Percentiles rank a stretch among this genome's conserved stretches.
phyloP scores from a whole-genome alignment of 2,888 invertebrate genomes.

The Ceraclea dissimilis region DNA sequence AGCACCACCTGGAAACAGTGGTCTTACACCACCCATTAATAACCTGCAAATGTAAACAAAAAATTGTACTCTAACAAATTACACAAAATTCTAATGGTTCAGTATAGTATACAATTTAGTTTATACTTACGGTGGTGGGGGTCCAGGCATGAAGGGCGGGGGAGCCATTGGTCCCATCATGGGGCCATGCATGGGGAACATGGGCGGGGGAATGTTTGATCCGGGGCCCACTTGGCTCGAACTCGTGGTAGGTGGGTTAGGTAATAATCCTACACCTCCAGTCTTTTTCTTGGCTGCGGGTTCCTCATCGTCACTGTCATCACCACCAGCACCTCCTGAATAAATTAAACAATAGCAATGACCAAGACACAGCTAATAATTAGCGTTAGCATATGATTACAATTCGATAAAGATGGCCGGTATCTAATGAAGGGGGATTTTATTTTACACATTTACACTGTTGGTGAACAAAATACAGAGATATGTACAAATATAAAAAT shows the following conservation, averaged over 20 bases:
- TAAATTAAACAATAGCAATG: neutral
- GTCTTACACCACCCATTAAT: slow-evolving; percentile 56
- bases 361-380: neutral
- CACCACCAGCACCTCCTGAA: slow-evolving; percentile 40
- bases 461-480: too few species aligned
- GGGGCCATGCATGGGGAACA: slow-evolving; percentile 61
- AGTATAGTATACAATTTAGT: too few species aligned
- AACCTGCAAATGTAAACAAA: slow-evolving; percentile 32
- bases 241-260: slow-evolving; percentile 30
- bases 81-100: neutral
- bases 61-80: neutral
- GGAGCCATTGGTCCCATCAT: slow-evolving; percentile 63
- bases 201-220: slow-evolving; percentile 58
- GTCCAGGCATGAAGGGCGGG: slow-evolving; percentile 65
- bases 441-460: too few species aligned
- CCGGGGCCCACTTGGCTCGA: slow-evolving; percentile 48
- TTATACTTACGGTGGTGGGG: slow-evolving; percentile 38
- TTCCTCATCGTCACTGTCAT: slow-evolving; percentile 77
- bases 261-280: slow-evolving; percentile 30
- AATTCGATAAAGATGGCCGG: too few species aligned
- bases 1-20: slow-evolving; percentile 73
- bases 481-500: too few species aligned
- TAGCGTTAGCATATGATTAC: neutral
- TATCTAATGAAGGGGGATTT: too few species aligned
- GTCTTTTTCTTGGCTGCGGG: slow-evolving; percentile 65